Conservation (phyloP, 2,113 vertebrate species). For the Zosterops hypoxanthus region DNA sequence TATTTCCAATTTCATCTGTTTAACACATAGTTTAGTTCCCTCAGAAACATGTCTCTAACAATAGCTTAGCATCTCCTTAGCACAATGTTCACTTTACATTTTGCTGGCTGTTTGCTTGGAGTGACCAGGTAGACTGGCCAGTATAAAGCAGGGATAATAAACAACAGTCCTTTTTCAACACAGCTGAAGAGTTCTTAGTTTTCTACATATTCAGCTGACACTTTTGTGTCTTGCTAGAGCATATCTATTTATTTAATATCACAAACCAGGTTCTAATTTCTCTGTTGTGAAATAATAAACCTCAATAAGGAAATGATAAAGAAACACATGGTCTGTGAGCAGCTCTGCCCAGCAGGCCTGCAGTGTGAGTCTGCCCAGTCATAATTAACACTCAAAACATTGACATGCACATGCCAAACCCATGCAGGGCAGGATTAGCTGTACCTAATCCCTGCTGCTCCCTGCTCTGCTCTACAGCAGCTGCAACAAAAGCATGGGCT, state of each 20-base stretch:
- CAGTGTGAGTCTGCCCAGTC: background rate
- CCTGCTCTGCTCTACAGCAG: background rate
- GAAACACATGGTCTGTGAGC: background rate
- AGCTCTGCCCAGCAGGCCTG: background rate
- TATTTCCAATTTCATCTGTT: background rate
- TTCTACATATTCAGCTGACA: background rate
- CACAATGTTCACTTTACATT: background rate
- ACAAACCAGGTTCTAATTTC: background rate
- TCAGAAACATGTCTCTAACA: background rate
- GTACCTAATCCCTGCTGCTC: background rate
- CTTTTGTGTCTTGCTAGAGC: background rate
- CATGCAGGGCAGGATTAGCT: background rate
- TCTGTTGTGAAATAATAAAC: background rate
- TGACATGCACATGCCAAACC: background rate
- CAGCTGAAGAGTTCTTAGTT: background rate
- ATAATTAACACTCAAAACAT: background rate
- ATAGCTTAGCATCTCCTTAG: background rate
- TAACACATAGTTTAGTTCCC: background rate
- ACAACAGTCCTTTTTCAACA: background rate
- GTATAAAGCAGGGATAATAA: background rate
- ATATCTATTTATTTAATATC: background rate
- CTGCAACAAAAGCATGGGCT: background rate
- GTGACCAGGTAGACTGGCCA: background rate
- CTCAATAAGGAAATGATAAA: background rate
- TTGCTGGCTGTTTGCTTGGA: background rate